Conservation (phyloP, 1,140 invertebrate genomes). For the Centruroides vittatus region DNA sequence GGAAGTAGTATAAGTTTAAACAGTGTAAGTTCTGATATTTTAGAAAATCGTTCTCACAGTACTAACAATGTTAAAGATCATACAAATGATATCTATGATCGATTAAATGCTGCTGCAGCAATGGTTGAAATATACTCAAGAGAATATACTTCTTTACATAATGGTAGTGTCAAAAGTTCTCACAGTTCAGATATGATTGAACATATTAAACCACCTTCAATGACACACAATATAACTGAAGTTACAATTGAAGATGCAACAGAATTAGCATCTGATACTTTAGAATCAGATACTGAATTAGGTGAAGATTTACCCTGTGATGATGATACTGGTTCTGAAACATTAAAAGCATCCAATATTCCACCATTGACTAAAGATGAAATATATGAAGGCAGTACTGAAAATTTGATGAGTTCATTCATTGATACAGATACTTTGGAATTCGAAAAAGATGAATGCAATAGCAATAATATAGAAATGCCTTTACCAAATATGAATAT, state of each 20-base stretch:
- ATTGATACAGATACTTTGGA: slow-evolving; percentile 2
- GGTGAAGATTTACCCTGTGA: slow-evolving; percentile 24
- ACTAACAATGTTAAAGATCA: not conserved
- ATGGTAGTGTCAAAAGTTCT: slow-evolving; percentile 24
- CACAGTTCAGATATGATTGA: slow-evolving; percentile 35
- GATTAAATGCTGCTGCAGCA: slow-evolving; percentile 19
- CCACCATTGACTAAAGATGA: not conserved
- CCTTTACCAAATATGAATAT: slow-evolving; percentile 9
- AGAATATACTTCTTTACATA: slow-evolving; percentile 16
- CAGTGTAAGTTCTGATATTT: slow-evolving; percentile 43
- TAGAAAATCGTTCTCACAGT: slow-evolving; percentile 29
- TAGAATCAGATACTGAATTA: slow-evolving; percentile 37
- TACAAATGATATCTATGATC: slow-evolving; percentile 12
- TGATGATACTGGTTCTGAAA: slow-evolving; percentile 12
- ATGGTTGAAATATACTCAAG: slow-evolving; percentile 20
- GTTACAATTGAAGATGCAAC: slow-evolving; percentile 40
- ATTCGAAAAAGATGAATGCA: not conserved
- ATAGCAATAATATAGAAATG: not conserved
- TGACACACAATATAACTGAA: slow-evolving; percentile 42
- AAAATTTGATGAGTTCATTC: slow-evolving; percentile 7
- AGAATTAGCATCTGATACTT: slow-evolving; percentile 28
- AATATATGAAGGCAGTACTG: slow-evolving; percentile 6
- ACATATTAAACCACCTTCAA: slow-evolving; percentile 42
- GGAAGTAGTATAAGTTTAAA: slow-evolving; percentile 49
- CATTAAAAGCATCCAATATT: not conserved